These are phyloP conservation scores for Cephus pygmeus DNA, from an alignment of 2,888 invertebrate species.

Conservation along the genomic window DNA sequence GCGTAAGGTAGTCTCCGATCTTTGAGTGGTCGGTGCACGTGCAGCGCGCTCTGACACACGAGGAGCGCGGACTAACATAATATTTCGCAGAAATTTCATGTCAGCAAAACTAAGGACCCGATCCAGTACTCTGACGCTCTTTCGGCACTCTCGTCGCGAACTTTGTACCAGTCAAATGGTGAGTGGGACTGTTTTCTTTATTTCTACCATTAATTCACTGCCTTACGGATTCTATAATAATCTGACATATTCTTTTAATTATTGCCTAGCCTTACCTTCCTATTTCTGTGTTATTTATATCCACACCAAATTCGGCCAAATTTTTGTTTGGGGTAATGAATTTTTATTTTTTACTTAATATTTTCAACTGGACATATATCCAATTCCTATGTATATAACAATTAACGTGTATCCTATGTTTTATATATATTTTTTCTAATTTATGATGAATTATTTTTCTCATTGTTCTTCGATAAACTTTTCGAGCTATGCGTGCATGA, in stretches of 20 bases:
- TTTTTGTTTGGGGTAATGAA: background rate
- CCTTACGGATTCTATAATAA: background rate
- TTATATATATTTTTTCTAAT: no score
- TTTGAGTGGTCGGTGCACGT: conserved; percentile 18
- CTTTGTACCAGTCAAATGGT: conserved; percentile 31
- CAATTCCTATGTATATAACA: no score
- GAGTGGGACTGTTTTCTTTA: conserved; percentile 22
- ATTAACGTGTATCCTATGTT: no score
- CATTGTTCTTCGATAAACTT: background rate
- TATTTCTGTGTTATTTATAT: background rate
- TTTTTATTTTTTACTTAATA: background rate
- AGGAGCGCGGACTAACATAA: conserved; percentile 32
- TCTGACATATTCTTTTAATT: background rate
- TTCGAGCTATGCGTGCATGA: background rate
- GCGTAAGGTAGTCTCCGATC: conserved; percentile 8
- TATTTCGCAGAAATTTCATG: conserved; percentile 46
- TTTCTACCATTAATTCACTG: conserved; percentile 4
- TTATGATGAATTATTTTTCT: background rate
- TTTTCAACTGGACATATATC: background rate
- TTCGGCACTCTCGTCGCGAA: conserved; percentile 15
- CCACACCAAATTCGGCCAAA: background rate
- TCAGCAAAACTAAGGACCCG: conserved; percentile 42
- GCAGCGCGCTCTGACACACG: conserved; percentile 20
- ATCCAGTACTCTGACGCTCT: conserved; percentile 11
- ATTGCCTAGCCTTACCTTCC: background rate